Evolutionary conservation across 2,113 vertebrate genomes (phyloP).

Genomic region (Chrysemys picta): DNA sequence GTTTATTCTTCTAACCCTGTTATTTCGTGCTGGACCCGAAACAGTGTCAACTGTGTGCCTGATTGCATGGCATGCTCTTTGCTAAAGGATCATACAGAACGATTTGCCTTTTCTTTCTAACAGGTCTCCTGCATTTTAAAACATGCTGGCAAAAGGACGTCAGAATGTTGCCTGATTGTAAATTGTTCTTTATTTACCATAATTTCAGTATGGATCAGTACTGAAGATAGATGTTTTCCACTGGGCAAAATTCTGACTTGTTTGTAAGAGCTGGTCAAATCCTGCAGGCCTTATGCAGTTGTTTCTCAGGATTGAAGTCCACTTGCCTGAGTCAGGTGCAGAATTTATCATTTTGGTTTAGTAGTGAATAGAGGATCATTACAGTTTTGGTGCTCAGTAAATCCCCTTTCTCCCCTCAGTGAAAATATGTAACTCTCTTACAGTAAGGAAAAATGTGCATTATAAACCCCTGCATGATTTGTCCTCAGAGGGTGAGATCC

Average conservation of each 20-base stretch:
- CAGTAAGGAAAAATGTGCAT: neutral
- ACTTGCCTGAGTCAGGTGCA: neutral
- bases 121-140: conserved; percentile 29
- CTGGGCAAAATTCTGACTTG: neutral
- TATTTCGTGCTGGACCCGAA: conserved; percentile 43
- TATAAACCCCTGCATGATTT: neutral
- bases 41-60: conserved; percentile 33
- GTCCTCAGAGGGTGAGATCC: neutral
- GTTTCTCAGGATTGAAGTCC: neutral
- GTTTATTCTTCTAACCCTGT: conserved; percentile 41
- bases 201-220: neutral
- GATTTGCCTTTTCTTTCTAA: conserved; percentile 47
- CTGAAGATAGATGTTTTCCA: neutral
- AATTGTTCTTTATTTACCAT: neutral
- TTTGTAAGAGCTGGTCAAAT: neutral
- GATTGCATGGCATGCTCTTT: conserved; percentile 4
- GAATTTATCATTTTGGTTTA: neutral
- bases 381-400: neutral
- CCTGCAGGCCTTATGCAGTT: neutral
- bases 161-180: neutral
- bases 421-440: neutral
- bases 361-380: neutral
- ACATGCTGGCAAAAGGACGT: neutral
- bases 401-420: neutral
- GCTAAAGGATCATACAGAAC: neutral